A percentile compares a stretch with the other conserved stretches of the same genome.
phyloP scores from a whole-genome alignment of 2,888 invertebrate genomes.

The Falcaria lacertinaria region DNA sequence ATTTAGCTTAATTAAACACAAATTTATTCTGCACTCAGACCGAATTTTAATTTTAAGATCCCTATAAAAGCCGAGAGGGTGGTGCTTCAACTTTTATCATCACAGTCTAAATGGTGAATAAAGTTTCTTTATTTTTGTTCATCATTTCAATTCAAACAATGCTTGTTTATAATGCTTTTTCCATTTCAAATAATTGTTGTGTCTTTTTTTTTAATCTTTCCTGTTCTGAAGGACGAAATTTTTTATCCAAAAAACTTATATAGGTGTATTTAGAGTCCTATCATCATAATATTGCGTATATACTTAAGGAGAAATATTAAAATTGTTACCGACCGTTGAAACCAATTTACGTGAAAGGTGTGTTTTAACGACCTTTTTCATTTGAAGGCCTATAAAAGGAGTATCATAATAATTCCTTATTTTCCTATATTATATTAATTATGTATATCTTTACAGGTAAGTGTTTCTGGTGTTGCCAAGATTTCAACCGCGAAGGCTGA shows the following conservation, averaged over 20 bases:
- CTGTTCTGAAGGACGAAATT: too few species aligned
- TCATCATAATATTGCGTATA: too few species aligned
- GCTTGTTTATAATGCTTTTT: too few species aligned
- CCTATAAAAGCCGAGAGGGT: slow-evolving; percentile 14
- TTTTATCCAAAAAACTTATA: too few species aligned
- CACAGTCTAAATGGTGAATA: neutral
- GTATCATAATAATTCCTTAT: neutral
- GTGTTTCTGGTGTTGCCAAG: slow-evolving; percentile 23
- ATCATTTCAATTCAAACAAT: neutral
- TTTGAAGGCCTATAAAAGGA: too few species aligned
- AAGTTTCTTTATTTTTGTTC: neutral
- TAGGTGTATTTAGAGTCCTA: too few species aligned
- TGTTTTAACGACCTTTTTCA: too few species aligned
- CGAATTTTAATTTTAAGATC: slow-evolving; percentile 43
- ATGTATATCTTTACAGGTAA: slow-evolving; percentile 42
- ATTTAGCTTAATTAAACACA: slow-evolving; percentile 49
- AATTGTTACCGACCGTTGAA: too few species aligned
- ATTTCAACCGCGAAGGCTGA: slow-evolving; percentile 4
- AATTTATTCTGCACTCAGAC: slow-evolving; percentile 38
- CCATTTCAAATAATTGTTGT: too few species aligned
- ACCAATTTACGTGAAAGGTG: too few species aligned
- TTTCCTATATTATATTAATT: slow-evolving; percentile 12
- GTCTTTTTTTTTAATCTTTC: too few species aligned
- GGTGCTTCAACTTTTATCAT: neutral
- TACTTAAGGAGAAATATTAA: too few species aligned